These are phyloP conservation scores for Lordiphosa fenestrarum DNA, from an alignment of 2,888 invertebrate species.

Conservation along the genomic window DNA sequence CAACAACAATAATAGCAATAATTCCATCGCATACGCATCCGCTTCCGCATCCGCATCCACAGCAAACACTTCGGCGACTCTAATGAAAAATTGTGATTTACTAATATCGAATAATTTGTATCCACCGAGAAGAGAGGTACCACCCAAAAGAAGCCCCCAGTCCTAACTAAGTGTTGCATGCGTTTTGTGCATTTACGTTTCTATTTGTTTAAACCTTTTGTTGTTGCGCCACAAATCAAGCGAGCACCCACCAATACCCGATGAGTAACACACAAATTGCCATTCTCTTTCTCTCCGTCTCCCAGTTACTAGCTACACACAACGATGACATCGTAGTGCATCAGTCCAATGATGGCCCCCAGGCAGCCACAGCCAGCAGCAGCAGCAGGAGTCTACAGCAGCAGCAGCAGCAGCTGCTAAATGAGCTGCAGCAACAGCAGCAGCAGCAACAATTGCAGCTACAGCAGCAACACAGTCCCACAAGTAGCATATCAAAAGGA, in stretches of 20 bases:
- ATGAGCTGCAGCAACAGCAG: slow-evolving; percentile 25
- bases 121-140: slow-evolving; percentile 80
- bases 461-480: slow-evolving; percentile 76
- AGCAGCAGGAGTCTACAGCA: slow-evolving; percentile 35
- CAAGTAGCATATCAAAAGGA: slow-evolving; percentile 81
- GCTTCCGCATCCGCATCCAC: slow-evolving; percentile 13
- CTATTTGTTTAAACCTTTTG: not conserved
- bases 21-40: slow-evolving; percentile 43
- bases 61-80: slow-evolving; percentile 41
- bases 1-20: slow-evolving; percentile 76
- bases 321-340: slow-evolving; percentile 74
- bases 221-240: not conserved
- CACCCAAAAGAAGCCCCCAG: slow-evolving; percentile 3
- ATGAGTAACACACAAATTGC: not conserved
- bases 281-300: not conserved
- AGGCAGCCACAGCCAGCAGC: slow-evolving; percentile 25
- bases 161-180: slow-evolving; percentile 1
- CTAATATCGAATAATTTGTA: slow-evolving; percentile 80
- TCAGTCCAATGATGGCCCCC: slow-evolving; percentile 64
- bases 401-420: slow-evolving; percentile 34
- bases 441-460: slow-evolving; percentile 54
- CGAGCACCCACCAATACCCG: not conserved
- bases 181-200: not conserved
- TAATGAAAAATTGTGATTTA: slow-evolving; percentile 79
- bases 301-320: slow-evolving; percentile 76